phyloP scores from a whole-genome alignment of 23 tunicate species.

The Clavelina lepadiformis region DNA sequence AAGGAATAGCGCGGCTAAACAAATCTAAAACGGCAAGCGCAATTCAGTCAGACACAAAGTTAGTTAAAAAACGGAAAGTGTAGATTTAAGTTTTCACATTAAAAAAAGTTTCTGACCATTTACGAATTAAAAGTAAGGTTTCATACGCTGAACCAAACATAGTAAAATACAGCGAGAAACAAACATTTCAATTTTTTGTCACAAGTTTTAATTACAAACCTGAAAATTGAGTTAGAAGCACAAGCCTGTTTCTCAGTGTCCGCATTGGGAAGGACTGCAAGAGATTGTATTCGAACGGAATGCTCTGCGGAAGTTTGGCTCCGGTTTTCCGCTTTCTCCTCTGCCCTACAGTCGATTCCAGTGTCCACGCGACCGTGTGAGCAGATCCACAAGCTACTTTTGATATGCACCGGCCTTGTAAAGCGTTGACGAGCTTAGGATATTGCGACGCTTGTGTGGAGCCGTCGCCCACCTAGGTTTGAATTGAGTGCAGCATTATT shows the following conservation, averaged over 20 bases:
- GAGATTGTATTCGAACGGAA: conserved; percentile 76
- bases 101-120: too few species aligned
- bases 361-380: conserved; percentile 84
- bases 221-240: conserved; percentile 62
- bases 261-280: conserved; percentile 47
- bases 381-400: conserved; percentile 91
- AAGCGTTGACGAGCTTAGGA: conserved; percentile 34
- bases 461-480: conserved; percentile 69
- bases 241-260: conserved; percentile 55
- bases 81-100: too few species aligned
- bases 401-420: conserved; percentile 51
- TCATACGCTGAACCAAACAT: too few species aligned
- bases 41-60: too few species aligned
- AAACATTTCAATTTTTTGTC: too few species aligned
- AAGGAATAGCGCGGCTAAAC: conserved; percentile 33
- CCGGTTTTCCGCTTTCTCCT: conserved; percentile 9
- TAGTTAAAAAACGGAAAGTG: too few species aligned
- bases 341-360: conserved; percentile 2
- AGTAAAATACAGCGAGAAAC: too few species aligned
- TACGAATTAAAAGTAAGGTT: too few species aligned
- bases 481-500: too few species aligned
- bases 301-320: conserved; percentile 33
- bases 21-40: conserved; percentile 37
- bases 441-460: conserved; percentile 56
- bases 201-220: too few species aligned